Conservation (phyloP, 1,140 invertebrate genomes). For the Pygmarrhopalites habei region DNA sequence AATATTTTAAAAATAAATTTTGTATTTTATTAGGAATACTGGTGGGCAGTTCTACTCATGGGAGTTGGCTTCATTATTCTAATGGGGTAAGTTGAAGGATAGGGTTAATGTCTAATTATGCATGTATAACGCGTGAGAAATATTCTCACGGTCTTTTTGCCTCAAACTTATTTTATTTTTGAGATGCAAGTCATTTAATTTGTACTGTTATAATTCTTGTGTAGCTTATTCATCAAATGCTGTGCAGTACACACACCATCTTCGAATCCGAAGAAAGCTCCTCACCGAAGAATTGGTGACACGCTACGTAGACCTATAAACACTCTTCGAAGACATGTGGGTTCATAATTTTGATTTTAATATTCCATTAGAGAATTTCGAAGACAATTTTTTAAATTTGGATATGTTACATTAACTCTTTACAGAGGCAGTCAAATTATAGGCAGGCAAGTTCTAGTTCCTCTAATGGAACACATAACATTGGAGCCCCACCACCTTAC, state of each 20-base stretch:
- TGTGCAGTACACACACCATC: constrained; percentile 98
- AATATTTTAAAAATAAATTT: constrained; percentile 21
- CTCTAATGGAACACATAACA: constrained; percentile 21
- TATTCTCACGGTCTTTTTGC: too few species aligned
- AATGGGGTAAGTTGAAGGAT: too few species aligned
- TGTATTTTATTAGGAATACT: constrained; percentile 63
- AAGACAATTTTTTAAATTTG: too few species aligned
- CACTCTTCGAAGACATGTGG: constrained; percentile 73
- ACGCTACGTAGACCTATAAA: constrained; percentile 81
- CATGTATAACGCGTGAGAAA: too few species aligned
- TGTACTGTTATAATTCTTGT: too few species aligned
- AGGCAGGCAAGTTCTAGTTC: constrained; percentile 30
- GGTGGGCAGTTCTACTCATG: constrained; percentile 93
- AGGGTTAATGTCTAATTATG: too few species aligned
- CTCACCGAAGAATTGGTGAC: constrained; percentile 74
- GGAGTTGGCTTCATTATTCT: constrained; percentile 83
- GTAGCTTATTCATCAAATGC: constrained; percentile 98
- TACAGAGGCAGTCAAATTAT: constrained; percentile 30
- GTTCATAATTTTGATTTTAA: too few species aligned
- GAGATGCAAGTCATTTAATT: too few species aligned
- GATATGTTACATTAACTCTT: too few species aligned
- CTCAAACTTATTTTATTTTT: too few species aligned
- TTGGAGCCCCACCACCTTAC: constrained; percentile 35
- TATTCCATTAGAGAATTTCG: too few species aligned
- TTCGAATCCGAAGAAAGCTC: constrained; percentile 87